Percentiles rank a stretch among this genome's conserved stretches.
These are phyloP conservation scores for Potorous gilbertii DNA, from an alignment of 2,797 vertebrate species.

Conservation along the genomic window DNA sequence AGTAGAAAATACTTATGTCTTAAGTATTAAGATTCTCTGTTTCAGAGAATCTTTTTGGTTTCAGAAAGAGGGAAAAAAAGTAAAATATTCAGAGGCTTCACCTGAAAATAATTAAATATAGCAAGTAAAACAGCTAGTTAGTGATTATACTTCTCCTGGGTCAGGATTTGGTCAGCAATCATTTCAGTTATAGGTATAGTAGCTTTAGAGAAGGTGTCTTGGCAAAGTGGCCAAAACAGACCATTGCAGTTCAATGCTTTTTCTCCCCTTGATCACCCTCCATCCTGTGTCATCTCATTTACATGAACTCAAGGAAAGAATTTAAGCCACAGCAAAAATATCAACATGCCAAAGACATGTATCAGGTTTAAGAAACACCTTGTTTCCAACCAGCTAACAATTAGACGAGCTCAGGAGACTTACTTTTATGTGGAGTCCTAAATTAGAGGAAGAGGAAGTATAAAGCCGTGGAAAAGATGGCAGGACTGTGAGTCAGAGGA, in stretches of 20 bases:
- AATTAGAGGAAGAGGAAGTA: background rate
- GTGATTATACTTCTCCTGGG: background rate
- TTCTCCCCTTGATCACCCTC: background rate
- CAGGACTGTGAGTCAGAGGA: background rate
- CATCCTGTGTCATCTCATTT: background rate
- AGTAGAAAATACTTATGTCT: background rate
- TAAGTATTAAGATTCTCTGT: background rate
- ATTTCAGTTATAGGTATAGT: background rate
- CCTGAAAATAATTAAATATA: background rate
- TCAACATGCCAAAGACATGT: background rate
- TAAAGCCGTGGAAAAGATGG: background rate
- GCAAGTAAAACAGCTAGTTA: background rate
- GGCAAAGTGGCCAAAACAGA: background rate
- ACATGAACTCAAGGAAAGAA: background rate
- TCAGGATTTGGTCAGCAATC: background rate
- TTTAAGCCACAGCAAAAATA: conserved; percentile 13
- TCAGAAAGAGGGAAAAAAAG: background rate
- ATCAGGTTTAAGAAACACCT: background rate
- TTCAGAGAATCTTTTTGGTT: background rate
- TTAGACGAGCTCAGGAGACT: background rate
- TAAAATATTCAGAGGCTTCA: background rate
- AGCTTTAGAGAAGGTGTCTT: background rate
- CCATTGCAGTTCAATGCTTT: background rate
- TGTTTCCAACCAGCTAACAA: background rate
- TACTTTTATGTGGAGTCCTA: background rate